phyloP scores from a whole-genome alignment of 2,113 vertebrate genomes.

The Malurus elegans region DNA sequence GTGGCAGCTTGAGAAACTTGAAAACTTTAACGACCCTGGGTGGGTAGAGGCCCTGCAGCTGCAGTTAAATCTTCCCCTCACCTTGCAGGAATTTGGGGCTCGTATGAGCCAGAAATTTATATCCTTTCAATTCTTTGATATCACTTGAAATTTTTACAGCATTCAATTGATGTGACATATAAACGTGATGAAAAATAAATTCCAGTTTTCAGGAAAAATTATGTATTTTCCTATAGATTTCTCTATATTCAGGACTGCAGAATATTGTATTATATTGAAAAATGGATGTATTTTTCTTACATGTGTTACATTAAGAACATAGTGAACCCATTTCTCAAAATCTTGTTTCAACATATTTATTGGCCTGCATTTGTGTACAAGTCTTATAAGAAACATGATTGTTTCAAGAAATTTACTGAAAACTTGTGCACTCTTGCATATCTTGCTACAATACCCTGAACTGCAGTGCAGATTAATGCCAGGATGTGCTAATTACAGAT shows the following conservation, averaged over 20 bases:
- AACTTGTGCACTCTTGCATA: background rate
- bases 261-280: background rate
- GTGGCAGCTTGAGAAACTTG: slow-evolving; percentile 47
- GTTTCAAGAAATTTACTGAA: background rate
- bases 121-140: background rate
- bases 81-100: background rate
- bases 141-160: background rate
- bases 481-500: background rate
- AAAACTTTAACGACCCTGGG: background rate
- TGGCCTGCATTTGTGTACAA: background rate
- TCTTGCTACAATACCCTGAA: background rate
- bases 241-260: background rate
- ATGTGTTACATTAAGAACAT: background rate
- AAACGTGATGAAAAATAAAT: background rate
- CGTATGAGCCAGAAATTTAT: background rate
- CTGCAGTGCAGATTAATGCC: background rate
- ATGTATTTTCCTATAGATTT: background rate
- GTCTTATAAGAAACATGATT: background rate
- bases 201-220: background rate
- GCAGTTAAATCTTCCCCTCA: background rate
- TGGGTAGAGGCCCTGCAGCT: background rate
- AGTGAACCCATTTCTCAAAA: background rate
- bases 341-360: background rate
- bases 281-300: background rate
- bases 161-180: background rate